Conservation (phyloP, 2,113 vertebrate genomes). For the Gnathonemus echidnorhynchus region DNA sequence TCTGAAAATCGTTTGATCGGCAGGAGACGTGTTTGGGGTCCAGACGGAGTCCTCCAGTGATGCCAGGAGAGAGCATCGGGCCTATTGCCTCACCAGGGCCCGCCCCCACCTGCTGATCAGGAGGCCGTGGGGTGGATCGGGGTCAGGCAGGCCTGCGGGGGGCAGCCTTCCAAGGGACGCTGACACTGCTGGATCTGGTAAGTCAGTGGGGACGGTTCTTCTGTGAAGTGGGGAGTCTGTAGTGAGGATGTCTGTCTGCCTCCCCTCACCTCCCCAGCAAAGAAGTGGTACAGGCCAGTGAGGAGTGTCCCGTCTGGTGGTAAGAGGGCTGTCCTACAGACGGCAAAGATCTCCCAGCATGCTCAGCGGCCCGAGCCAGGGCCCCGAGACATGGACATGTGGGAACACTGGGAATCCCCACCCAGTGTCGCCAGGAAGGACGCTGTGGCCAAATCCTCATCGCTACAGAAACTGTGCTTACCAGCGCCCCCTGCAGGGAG, state of each 20-base stretch:
- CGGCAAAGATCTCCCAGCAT: constrained; percentile 46
- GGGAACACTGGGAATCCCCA: constrained; percentile 33
- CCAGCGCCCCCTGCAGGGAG: constrained; percentile 28
- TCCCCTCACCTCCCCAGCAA: constrained; percentile 4
- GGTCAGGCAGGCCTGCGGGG: neutral
- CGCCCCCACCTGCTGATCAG: neutral
- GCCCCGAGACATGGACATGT: constrained; percentile 44
- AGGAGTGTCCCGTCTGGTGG: constrained; percentile 26
- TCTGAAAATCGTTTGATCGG: neutral
- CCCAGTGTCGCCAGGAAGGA: neutral
- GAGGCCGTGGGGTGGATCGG: neutral
- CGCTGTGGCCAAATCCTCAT: neutral
- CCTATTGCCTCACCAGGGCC: neutral
- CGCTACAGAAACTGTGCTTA: neutral
- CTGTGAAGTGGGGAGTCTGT: neutral
- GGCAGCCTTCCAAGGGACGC: neutral
- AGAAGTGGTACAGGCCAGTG: neutral
- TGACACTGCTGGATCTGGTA: neutral
- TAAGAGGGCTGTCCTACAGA: constrained; percentile 55
- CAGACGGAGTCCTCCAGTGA: constrained; percentile 26
- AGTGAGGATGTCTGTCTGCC: neutral
- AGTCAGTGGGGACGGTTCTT: neutral
- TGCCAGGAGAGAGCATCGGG: constrained; percentile 17
- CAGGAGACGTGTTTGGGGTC: constrained; percentile 10
- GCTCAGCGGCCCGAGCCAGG: constrained; percentile 15